These are phyloP conservation scores for Lynx canadensis DNA, from an alignment of 2,113 vertebrate genomes.

Conservation along the genomic window DNA sequence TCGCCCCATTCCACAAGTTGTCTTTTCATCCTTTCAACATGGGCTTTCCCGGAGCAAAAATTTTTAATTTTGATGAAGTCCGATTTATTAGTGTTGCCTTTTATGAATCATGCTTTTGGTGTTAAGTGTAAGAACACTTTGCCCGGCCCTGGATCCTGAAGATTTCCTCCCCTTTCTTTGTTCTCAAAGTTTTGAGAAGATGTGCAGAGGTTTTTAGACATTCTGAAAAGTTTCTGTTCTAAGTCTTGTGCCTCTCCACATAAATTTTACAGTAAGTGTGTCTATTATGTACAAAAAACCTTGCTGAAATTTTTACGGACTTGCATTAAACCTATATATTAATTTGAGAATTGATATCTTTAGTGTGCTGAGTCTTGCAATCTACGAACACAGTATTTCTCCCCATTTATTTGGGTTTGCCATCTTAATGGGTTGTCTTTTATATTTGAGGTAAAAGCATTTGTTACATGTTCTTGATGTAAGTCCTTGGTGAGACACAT, in stretches of 20 bases:
- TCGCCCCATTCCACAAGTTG: neutral
- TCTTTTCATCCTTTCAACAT: neutral
- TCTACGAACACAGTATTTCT: neutral
- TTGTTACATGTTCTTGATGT: constrained; percentile 6
- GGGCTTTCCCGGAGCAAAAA: neutral
- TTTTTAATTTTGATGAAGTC: constrained; percentile 7
- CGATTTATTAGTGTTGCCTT: neutral
- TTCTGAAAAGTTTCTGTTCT: neutral
- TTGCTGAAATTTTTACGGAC: neutral
- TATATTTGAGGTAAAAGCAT: neutral
- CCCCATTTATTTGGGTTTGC: neutral
- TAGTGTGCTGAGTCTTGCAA: neutral
- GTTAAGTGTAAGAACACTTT: neutral
- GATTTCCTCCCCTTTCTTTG: neutral
- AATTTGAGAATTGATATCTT: neutral
- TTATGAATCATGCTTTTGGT: neutral
- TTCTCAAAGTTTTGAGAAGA: neutral
- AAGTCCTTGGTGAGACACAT: neutral
- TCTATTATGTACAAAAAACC: neutral
- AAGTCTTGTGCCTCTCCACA: neutral
- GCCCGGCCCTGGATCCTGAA: neutral
- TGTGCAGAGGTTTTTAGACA: neutral
- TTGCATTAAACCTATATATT: neutral
- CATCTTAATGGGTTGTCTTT: neutral
- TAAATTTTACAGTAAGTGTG: neutral